A percentile compares a stretch with the other conserved stretches of the same genome.
Conservation (phyloP, 2,797 vertebrate species). For the Pterois miles region DNA sequence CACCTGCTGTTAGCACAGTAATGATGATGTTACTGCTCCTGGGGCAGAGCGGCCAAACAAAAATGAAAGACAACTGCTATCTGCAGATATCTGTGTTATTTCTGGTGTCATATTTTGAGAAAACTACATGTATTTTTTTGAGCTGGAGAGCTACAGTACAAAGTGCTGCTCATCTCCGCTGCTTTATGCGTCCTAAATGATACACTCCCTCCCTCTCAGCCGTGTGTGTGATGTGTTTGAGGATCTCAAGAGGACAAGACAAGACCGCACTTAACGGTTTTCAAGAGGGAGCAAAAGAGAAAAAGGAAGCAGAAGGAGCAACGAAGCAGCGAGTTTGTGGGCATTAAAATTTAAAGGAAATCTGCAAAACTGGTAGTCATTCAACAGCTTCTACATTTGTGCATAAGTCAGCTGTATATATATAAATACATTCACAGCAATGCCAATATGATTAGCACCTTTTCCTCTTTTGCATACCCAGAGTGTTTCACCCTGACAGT, state of each 20-base stretch:
- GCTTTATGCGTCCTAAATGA: neutral
- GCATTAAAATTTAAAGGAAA: constrained; percentile 20
- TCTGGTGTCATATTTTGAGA: constrained; percentile 3
- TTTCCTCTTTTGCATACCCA: neutral
- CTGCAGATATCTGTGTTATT: constrained; percentile 9
- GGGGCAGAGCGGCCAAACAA: neutral
- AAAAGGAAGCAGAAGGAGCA: neutral
- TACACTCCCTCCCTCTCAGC: neutral
- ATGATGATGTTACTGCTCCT: neutral
- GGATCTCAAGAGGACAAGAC: constrained; percentile 35
- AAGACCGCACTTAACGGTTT: constrained; percentile 25
- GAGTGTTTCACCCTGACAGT: neutral
- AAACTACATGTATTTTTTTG: neutral
- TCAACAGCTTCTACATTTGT: neutral
- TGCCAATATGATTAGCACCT: neutral
- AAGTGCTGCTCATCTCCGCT: neutral
- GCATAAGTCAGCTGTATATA: neutral
- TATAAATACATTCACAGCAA: neutral
- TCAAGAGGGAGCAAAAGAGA: constrained; percentile 7
- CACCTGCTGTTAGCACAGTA: too few relatives aligned
- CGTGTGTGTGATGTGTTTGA: constrained; percentile 12
- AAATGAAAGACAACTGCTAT: neutral
- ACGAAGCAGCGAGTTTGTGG: neutral
- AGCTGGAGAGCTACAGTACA: neutral
- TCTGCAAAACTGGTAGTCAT: neutral